Evolutionary conservation across 2,797 vertebrate genomes (phyloP).

Genomic region (Chaenodraco wilsoni): DNA sequence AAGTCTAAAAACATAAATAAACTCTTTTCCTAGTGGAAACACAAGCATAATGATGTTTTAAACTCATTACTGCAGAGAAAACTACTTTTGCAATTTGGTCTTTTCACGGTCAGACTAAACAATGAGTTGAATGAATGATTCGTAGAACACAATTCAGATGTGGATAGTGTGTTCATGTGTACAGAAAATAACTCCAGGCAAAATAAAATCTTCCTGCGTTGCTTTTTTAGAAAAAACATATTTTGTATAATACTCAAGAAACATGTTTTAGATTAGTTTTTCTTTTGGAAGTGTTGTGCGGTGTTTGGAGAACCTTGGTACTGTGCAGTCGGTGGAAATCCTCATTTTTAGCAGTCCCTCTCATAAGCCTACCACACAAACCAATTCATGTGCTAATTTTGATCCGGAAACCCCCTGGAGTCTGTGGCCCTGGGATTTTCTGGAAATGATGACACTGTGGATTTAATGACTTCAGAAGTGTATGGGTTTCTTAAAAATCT

Average conservation of each 20-base stretch:
- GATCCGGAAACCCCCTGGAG: conserved; percentile 65
- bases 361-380: conserved; percentile 61
- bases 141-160: not conserved
- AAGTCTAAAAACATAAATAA: not conserved
- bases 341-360: conserved; percentile 48
- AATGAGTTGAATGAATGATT: conserved; percentile 8
- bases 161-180: not conserved
- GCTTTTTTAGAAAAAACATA: no score
- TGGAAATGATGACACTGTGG: conserved; percentile 57
- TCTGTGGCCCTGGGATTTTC: conserved; percentile 53
- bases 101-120: no score
- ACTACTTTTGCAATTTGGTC: no score
- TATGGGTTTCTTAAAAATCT: conserved; percentile 12
- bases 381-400: conserved; percentile 74
- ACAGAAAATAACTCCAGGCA: not conserved
- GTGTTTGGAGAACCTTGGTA: conserved; percentile 6
- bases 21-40: not conserved
- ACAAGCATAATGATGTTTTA: not conserved
- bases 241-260: not conserved
- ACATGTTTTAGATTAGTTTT: not conserved
- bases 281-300: not conserved
- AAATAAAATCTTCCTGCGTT: not conserved
- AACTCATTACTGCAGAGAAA: conserved; percentile 13
- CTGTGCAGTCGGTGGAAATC: conserved; percentile 38
- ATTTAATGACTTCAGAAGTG: conserved; percentile 41